A percentile compares a stretch with the other conserved stretches of the same genome.
Conservation (phyloP, 2,797 vertebrate genomes). For the Rhinichthys osculus region DNA sequence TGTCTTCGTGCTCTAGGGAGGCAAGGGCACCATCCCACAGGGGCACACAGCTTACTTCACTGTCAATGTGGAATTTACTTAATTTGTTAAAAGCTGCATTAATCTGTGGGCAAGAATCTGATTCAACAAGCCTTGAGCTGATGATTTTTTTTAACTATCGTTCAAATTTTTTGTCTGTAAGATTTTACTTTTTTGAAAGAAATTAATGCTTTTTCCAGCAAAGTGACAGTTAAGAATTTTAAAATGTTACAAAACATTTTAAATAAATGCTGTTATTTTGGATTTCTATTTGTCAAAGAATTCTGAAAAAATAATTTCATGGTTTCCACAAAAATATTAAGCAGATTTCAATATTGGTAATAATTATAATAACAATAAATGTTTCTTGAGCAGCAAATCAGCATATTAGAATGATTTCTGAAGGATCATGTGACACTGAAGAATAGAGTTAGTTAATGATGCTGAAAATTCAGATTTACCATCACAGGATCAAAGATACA, state of each 20-base stretch:
- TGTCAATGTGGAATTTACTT: not conserved
- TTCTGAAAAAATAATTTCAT: not conserved
- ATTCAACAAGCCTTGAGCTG: not conserved
- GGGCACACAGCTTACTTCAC: not conserved
- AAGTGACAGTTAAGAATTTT: not conserved
- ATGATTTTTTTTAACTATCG: not conserved
- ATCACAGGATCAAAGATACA: not conserved
- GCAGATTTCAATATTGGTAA: not conserved
- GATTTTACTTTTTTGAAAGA: not conserved
- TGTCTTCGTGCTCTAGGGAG: not conserved
- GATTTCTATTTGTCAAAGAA: not conserved
- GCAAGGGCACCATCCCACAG: not conserved
- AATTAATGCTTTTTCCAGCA: not conserved
- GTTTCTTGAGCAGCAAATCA: not conserved
- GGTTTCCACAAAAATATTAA: not conserved
- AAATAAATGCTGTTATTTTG: not conserved
- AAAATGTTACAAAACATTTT: not conserved
- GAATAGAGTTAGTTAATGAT: not conserved
- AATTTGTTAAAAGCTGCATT: not conserved
- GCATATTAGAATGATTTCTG: not conserved
- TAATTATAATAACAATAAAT: not conserved
- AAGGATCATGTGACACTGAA: not conserved
- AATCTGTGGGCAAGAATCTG: not conserved
- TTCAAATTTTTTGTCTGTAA: not conserved
- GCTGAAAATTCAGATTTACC: not conserved